Conservation (phyloP, 2,888 invertebrate genomes). For the Eupithecia tripunctaria region DNA sequence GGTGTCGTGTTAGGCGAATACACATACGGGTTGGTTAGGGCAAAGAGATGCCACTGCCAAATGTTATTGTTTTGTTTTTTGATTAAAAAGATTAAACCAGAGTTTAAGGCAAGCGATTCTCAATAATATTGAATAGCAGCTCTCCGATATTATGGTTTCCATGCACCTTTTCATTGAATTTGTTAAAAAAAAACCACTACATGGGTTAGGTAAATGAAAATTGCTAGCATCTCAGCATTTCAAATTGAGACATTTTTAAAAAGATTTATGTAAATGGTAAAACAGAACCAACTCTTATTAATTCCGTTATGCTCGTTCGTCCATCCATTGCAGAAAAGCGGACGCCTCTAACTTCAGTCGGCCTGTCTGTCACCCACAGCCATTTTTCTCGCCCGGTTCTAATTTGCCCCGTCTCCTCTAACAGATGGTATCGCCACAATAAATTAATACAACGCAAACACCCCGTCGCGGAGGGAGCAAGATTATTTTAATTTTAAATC, state of each 20-base stretch:
- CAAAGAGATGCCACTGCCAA: slow-evolving; percentile 3
- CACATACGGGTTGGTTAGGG: slow-evolving; percentile 4
- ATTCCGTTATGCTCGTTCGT: not conserved
- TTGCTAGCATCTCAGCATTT: no score
- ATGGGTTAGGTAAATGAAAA: no score
- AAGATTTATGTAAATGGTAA: not conserved
- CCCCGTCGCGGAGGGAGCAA: slow-evolving; percentile 46
- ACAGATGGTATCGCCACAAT: slow-evolving; percentile 41
- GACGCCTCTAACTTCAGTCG: not conserved
- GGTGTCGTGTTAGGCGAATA: slow-evolving; percentile 5
- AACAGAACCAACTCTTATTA: not conserved
- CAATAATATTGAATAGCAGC: not conserved
- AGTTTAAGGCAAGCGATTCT: not conserved
- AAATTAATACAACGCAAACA: slow-evolving; percentile 37
- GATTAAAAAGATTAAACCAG: no score
- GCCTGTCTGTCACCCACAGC: not conserved
- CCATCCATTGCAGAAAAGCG: not conserved
- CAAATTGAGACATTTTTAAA: no score
- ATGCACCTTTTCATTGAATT: not conserved
- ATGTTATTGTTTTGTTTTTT: not conserved
- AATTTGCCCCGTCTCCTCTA: not conserved
- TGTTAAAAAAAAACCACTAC: no score
- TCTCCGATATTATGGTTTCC: not conserved
- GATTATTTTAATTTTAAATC: slow-evolving; percentile 64
- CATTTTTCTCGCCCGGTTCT: not conserved